phyloP scores from a whole-genome alignment of 2,888 invertebrate species.

The Protodeltote pygarga region DNA sequence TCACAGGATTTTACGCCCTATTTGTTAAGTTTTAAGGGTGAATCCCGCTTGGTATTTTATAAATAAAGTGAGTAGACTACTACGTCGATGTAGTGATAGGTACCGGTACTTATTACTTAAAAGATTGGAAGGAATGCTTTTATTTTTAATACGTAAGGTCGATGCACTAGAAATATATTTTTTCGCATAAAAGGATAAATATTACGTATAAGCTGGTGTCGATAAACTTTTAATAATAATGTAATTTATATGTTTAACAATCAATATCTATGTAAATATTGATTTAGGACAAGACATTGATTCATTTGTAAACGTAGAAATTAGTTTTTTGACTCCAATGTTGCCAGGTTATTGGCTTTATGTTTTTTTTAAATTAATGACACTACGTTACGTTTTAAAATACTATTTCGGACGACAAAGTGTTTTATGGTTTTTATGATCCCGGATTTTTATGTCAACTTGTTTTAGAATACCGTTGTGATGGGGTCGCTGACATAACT shows the following conservation, averaged over 20 bases:
- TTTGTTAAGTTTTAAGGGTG: rapidly evolving
- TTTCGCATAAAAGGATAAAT: background rate
- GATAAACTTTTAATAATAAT: conserved; percentile 5
- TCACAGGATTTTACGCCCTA: conserved; percentile 3
- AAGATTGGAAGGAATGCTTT: too few relatives aligned
- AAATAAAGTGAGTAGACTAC: conserved; percentile 1
- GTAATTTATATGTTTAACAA: background rate
- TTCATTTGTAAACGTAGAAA: conserved; percentile 10
- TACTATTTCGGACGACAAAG: background rate
- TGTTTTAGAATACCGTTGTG: conserved; percentile 27
- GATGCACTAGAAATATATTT: conserved; percentile 25
- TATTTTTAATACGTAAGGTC: conserved; percentile 39
- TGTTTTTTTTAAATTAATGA: conserved; percentile 6
- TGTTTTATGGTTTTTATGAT: conserved; percentile 8
- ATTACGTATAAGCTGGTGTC: background rate
- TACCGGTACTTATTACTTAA: too few relatives aligned
- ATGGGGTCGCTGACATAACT: too few relatives aligned
- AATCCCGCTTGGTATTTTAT: background rate
- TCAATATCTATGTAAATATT: conserved; percentile 25
- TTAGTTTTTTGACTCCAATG: conserved; percentile 7
- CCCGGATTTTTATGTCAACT: conserved; percentile 7
- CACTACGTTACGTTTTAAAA: background rate
- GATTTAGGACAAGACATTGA: background rate
- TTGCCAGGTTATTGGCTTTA: conserved; percentile 27
- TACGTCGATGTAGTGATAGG: too few relatives aligned